These are phyloP conservation scores for Ennomos fuscantarius DNA, from an alignment of 2,888 invertebrate genomes.

Conservation along the genomic window DNA sequence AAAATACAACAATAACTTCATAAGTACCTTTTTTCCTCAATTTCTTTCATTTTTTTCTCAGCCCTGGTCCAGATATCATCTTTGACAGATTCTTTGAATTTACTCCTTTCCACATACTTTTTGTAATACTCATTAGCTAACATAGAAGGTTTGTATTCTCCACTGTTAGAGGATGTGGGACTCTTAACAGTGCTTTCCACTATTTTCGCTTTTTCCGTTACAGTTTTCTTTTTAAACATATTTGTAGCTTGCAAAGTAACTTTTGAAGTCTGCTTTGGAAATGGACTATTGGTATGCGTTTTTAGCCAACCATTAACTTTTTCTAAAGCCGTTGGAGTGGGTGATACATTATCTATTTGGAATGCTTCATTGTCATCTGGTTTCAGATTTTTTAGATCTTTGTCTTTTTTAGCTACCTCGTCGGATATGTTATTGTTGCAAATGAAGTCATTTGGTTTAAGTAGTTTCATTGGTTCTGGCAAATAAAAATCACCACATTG, in stretches of 20 bases:
- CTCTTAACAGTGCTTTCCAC: slow-evolving; percentile 1
- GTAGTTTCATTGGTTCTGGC: slow-evolving; percentile 24
- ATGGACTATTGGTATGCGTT: slow-evolving; percentile 12
- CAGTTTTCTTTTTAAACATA: slow-evolving; percentile 42
- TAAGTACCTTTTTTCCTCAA: slow-evolving; percentile 52
- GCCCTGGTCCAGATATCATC: slow-evolving; percentile 58
- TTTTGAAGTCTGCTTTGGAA: slow-evolving; percentile 29
- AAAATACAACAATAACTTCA: slow-evolving; percentile 22
- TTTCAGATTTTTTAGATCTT: no score
- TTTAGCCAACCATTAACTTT: slow-evolving; percentile 28
- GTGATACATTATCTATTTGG: background rate
- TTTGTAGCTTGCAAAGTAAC: slow-evolving; percentile 32
- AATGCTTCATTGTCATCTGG: background rate
- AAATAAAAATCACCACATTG: background rate
- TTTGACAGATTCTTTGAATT: slow-evolving; percentile 41
- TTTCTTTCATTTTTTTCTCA: slow-evolving; percentile 55
- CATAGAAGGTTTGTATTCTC: slow-evolving; percentile 46
- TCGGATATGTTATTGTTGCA: background rate
- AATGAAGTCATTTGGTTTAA: slow-evolving; percentile 50
- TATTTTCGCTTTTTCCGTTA: slow-evolving; percentile 3
- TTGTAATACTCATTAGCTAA: slow-evolving; percentile 56
- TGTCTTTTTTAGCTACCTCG: background rate
- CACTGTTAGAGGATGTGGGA: background rate
- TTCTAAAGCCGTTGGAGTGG: slow-evolving; percentile 1
- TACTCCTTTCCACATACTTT: slow-evolving; percentile 50